phyloP scores from a whole-genome alignment of 1,140 invertebrate species.

The Trissolcus basalis region DNA sequence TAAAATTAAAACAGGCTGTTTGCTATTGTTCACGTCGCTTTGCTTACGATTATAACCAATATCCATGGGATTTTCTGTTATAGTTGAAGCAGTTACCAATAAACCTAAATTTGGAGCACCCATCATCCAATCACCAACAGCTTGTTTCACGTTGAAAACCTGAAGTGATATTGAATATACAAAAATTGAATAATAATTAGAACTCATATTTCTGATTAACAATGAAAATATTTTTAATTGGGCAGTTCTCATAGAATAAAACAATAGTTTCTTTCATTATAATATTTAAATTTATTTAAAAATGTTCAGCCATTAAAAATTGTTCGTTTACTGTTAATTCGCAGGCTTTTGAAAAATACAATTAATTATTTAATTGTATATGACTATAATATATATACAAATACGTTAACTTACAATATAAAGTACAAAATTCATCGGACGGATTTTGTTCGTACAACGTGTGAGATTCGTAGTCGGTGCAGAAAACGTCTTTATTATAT shows the following conservation, averaged over 20 bases:
- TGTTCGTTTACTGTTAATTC: not conserved
- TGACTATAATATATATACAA: too few species aligned
- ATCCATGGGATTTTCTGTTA: conserved; percentile 60
- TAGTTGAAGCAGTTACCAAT: conserved; percentile 64
- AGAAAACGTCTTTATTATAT: too few species aligned
- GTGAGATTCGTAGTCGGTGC: too few species aligned
- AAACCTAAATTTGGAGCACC: conserved; percentile 67
- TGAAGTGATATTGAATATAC: conserved; percentile 22
- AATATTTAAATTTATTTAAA: not conserved
- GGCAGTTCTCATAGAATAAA: not conserved
- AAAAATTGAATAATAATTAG: not conserved
- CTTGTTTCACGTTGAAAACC: conserved; percentile 71
- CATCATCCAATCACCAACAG: conserved; percentile 64
- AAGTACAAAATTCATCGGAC: too few species aligned
- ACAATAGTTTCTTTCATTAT: not conserved
- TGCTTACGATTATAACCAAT: conserved; percentile 63
- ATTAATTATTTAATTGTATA: too few species aligned
- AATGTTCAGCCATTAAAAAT: not conserved
- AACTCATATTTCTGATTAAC: not conserved
- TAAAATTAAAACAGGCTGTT: conserved; percentile 70
- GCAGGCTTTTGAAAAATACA: too few species aligned
- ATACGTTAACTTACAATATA: too few species aligned
- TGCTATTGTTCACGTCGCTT: conserved; percentile 60
- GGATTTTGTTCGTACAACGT: too few species aligned
- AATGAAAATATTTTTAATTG: not conserved